Base-by-base conservation (phyloP, 1,140 invertebrate species). In the Tetranychus urticae region DNA sequence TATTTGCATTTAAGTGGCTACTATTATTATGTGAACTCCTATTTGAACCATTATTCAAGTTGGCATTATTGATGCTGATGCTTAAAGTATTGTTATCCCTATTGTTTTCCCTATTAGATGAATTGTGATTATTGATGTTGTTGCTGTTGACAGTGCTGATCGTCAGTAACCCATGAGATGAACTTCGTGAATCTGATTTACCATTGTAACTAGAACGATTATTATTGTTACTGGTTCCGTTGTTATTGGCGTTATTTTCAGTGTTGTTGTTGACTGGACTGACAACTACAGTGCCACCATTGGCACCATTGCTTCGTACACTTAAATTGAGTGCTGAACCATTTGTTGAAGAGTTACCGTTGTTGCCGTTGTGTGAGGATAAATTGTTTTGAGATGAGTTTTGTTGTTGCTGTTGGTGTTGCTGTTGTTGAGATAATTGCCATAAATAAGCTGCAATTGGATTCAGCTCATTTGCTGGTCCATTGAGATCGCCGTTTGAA, bases 381-480 rank as follows among this genome's bases (percentile, higher is more conserved):
- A 62, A 61, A 62, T 52, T 61, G 31, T n/a, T 23, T 8, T 33
- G 13, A 14, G n/a, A 61, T 61, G 60, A 13, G 33, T 5, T 45
- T 23, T 47, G 52, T 37, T 63, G 55, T 37, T 57, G 39, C 39
- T 62, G 31, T 56, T 62, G 60, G 3, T 64, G 55, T 50, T 64
- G 63, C 37, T 64, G 63, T 56, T 64, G 63, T 46, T 64, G 63
- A 6, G 63, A 62, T 34, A 64, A 46, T 33, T 63, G 56, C 63
- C 60, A 62, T 52, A 64, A 48, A 62, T 64, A 64, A 42, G 63
- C 63, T 36, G 63, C 63, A 14, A 60, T 64, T 4, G 63, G 60
- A 47, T 64, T 64, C 31, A 62, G 12, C n/a, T 31, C 62, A 46
- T 64, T 23, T 23, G 23, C 62, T 7, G 52, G 39, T n/a, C 33